Evolutionary conservation across 2,888 invertebrate species (phyloP).

Genomic region (Masnerella sp.): DNA sequence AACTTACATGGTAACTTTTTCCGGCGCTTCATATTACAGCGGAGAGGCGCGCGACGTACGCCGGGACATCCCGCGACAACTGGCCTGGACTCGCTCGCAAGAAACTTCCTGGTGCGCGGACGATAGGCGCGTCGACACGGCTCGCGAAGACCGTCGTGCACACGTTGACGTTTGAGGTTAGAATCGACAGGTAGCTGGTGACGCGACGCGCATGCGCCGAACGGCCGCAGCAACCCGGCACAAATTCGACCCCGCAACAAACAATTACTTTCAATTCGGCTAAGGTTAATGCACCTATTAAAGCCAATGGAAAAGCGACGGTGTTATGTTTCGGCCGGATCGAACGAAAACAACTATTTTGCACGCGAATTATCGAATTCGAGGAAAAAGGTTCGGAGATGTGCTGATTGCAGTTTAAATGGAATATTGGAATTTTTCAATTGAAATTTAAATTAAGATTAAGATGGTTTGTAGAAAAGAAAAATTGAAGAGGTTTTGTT

Average conservation of each 20-base stretch:
- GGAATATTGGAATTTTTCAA: no score
- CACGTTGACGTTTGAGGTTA: slow-evolving; percentile 73
- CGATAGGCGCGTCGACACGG: slow-evolving; percentile 7
- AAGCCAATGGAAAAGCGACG: no score
- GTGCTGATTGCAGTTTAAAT: no score
- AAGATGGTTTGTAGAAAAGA: no score
- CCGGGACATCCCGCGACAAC: neutral
- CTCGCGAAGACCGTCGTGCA: slow-evolving; percentile 22
- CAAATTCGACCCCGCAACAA: neutral
- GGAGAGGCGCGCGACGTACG: neutral
- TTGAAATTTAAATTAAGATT: no score
- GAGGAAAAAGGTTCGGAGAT: no score
- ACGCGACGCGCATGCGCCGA: slow-evolving; percentile 41
- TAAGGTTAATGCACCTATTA: no score
- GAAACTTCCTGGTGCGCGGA: slow-evolving; percentile 33
- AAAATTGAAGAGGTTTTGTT: no score
- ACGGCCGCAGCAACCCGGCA: neutral
- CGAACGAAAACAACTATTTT: no score
- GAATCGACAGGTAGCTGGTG: slow-evolving; percentile 72
- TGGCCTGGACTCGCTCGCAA: neutral
- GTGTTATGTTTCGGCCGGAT: no score
- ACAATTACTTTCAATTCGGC: no score
- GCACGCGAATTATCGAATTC: no score
- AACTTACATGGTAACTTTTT: slow-evolving; percentile 18
- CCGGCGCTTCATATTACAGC: slow-evolving; percentile 7